Conservation (phyloP, 1,140 invertebrate genomes). For the Camponotus pennsylvanicus region DNA sequence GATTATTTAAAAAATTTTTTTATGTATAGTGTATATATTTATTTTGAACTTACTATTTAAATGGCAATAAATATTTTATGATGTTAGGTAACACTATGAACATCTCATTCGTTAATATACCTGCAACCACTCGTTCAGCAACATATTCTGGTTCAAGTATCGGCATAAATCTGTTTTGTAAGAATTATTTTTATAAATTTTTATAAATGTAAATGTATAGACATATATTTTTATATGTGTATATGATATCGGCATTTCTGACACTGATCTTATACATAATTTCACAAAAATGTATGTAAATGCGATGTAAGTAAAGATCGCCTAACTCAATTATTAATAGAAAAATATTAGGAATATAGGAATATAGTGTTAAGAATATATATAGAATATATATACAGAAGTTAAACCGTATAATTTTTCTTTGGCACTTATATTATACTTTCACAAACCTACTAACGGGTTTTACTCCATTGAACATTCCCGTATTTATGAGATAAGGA, state of each 20-base stretch:
- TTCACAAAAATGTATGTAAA: no score
- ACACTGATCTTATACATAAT: no score
- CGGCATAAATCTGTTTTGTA: conserved; percentile 89
- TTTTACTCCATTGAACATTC: conserved; percentile 97
- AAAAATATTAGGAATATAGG: no score
- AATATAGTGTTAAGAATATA: no score
- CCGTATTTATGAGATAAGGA: conserved; percentile 97
- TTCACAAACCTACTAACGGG: conserved; percentile 89
- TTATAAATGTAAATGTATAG: not conserved
- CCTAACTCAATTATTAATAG: no score
- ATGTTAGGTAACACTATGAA: conserved; percentile 93
- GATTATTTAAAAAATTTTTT: not conserved
- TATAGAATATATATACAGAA: no score
- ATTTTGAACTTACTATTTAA: conserved; percentile 90
- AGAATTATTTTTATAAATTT: conserved; percentile 29
- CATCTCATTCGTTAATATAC: conserved; percentile 93
- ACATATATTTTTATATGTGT: no score
- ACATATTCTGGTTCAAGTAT: conserved; percentile 95
- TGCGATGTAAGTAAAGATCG: no score
- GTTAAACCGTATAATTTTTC: not conserved
- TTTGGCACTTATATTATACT: not conserved
- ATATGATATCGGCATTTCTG: no score
- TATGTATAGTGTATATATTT: conserved; percentile 14
- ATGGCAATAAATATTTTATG: conserved; percentile 89
- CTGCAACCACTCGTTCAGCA: conserved; percentile 93